Conservation (phyloP, 2,797 vertebrate species). For the Clarias platycephalus region DNA sequence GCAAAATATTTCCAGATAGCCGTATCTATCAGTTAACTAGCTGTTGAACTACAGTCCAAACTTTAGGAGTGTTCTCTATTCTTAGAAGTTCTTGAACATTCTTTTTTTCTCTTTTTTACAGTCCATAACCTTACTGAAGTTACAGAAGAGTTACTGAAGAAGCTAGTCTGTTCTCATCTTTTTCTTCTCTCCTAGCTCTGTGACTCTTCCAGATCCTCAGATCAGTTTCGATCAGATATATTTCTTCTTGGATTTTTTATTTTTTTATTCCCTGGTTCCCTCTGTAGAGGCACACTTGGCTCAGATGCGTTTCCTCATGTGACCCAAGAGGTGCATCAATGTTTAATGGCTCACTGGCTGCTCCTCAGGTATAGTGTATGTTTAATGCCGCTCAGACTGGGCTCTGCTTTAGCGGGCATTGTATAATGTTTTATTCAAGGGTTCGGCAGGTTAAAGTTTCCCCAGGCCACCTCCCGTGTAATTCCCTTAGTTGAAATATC, state of each 20-base stretch:
- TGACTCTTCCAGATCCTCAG: constrained; percentile 29
- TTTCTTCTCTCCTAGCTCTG: constrained; percentile 28
- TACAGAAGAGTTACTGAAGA: constrained; percentile 7
- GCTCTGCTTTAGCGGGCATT: constrained; percentile 71
- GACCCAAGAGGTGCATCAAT: constrained; percentile 71
- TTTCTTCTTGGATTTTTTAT: neutral
- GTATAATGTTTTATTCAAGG: constrained; percentile 80
- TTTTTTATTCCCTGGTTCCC: constrained; percentile 12
- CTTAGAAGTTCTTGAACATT: neutral
- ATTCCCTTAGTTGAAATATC: constrained; percentile 64
- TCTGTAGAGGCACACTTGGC: constrained; percentile 43
- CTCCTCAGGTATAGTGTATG: constrained; percentile 29
- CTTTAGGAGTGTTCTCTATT: neutral
- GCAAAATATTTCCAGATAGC: neutral
- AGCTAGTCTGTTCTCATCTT: constrained; percentile 17
- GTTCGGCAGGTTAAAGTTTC: constrained; percentile 72
- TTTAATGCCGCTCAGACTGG: constrained; percentile 69
- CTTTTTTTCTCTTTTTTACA: neutral
- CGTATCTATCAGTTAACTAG: neutral
- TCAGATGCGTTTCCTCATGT: constrained; percentile 71
- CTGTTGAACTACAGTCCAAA: neutral
- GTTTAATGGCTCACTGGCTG: constrained; percentile 72
- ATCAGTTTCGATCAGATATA: constrained; percentile 17
- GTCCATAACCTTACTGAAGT: constrained; percentile 8
- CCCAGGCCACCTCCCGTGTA: constrained; percentile 59